These are phyloP conservation scores for Apogon hyalosoma DNA, from an alignment of 2,797 vertebrate genomes.

Conservation along the genomic window DNA sequence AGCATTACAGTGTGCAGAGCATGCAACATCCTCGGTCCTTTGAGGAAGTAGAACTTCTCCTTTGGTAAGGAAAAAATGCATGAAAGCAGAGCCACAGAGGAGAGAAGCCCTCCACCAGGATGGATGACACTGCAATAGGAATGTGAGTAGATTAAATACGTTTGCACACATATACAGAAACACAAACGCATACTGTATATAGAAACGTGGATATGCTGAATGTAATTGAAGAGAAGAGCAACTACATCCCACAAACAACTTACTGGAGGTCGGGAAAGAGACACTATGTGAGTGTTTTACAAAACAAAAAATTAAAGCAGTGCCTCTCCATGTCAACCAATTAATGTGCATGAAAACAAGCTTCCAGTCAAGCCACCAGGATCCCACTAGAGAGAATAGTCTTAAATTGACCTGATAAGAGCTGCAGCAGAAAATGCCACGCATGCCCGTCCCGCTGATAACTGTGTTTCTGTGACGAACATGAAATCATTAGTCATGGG, in stretches of 20 bases:
- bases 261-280: conserved; percentile 12
- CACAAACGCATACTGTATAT: no score
- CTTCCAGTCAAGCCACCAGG: conserved; percentile 49
- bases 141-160: no score
- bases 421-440: conserved; percentile 48
- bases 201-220: no score
- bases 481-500: conserved; percentile 82
- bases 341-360: conserved; percentile 49
- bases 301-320: conserved; percentile 41
- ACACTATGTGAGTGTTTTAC: conserved; percentile 38
- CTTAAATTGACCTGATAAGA: conserved; percentile 60
- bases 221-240: no score
- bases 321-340: conserved; percentile 34
- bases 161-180: no score
- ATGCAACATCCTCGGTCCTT: no score
- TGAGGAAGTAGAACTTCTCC: no score
- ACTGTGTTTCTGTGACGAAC: conserved; percentile 73
- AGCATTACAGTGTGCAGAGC: no score
- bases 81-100: no score
- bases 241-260: conserved; percentile 3
- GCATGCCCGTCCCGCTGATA: conserved; percentile 56
- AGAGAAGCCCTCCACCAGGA: no score
- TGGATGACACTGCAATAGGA: no score
- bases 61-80: no score
- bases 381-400: conserved; percentile 54